A percentile compares a stretch with the other conserved stretches of the same genome.
phyloP scores from a whole-genome alignment of 1,140 invertebrate genomes.

The Bombus waltoni region DNA sequence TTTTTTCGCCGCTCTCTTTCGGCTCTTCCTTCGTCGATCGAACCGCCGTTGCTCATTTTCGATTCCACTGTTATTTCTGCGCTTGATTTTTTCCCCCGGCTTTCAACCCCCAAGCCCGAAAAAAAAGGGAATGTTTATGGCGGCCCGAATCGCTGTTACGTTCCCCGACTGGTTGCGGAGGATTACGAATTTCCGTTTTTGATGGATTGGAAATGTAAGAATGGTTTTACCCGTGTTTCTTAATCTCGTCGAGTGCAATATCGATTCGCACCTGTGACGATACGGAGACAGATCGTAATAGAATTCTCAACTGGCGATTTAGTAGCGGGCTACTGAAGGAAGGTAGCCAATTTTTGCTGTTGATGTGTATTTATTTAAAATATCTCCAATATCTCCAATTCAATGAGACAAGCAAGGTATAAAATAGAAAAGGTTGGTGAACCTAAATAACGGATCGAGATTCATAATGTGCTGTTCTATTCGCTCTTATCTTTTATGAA shows the following conservation, averaged over 20 bases:
- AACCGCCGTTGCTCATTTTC: constrained; percentile 52
- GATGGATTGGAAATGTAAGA: background rate
- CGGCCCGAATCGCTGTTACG: background rate
- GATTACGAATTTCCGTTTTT: background rate
- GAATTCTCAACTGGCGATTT: no score
- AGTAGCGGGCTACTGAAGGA: no score
- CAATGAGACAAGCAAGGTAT: no score
- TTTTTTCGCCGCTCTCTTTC: constrained; percentile 51
- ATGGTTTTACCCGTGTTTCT: background rate
- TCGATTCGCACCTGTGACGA: background rate
- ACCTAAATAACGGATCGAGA: no score
- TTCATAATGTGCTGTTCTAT: no score
- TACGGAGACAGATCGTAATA: no score
- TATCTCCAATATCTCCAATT: no score
- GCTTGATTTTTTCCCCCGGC: background rate
- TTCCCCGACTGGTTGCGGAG: background rate
- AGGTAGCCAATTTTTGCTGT: no score
- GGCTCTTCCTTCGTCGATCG: constrained; percentile 33
- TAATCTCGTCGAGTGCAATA: background rate
- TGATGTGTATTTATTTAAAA: no score
- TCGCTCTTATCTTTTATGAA: no score
- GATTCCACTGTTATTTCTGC: constrained; percentile 39
- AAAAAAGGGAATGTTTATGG: background rate
- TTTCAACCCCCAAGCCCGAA: background rate
- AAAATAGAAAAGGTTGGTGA: no score